These are phyloP conservation scores for Phania funesta DNA, from an alignment of 2,888 invertebrate species.

Conservation along the genomic window DNA sequence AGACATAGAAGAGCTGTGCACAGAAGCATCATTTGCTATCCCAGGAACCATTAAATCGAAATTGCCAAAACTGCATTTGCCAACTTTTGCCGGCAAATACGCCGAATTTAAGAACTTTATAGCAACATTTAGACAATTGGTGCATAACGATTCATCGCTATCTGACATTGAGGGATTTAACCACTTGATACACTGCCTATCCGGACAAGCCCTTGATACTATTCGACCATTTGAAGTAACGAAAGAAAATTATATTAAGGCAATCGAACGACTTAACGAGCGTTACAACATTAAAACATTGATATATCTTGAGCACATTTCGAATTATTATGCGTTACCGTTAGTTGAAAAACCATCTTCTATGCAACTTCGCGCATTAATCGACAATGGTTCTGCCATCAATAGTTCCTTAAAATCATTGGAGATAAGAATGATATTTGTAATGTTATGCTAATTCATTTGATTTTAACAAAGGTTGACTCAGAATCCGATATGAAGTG, in stretches of 20 bases:
- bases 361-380: constrained; percentile 25
- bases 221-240: too few relatives aligned
- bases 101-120: constrained; percentile 30
- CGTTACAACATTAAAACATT: constrained; percentile 42
- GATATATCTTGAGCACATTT: constrained; percentile 45
- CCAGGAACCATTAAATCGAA: neutral
- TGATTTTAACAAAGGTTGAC: constrained; percentile 57
- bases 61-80: constrained; percentile 21
- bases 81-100: constrained; percentile 30
- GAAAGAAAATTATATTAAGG: constrained; percentile 45
- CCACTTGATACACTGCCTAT: constrained; percentile 17
- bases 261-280: constrained; percentile 22
- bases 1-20: constrained; percentile 11
- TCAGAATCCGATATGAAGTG: constrained; percentile 51
- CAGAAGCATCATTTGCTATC: neutral
- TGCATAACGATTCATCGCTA: constrained; percentile 14
- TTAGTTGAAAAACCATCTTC: constrained; percentile 14
- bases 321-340: constrained; percentile 10
- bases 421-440: constrained; percentile 17
- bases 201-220: constrained; percentile 51
- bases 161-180: constrained; percentile 13
- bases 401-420: constrained; percentile 43
- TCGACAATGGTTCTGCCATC: constrained; percentile 42
- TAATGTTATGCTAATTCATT: constrained; percentile 53
- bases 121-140: constrained; percentile 17